Conservation (phyloP, 2,797 vertebrate genomes). For the Acanthopagrus latus region DNA sequence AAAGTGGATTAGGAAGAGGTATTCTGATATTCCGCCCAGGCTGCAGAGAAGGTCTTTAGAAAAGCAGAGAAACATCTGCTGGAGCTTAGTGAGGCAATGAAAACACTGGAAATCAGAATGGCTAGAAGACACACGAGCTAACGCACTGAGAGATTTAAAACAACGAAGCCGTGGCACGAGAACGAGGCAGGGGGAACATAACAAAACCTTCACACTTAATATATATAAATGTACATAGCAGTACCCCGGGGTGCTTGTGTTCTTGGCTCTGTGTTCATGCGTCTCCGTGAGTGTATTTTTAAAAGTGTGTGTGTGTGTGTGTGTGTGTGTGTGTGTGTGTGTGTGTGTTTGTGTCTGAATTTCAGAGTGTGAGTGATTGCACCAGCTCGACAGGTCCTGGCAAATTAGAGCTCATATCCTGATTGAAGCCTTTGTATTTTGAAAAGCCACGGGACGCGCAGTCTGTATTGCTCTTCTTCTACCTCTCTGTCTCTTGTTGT, state of each 20-base stretch:
- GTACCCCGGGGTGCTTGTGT: constrained; percentile 61
- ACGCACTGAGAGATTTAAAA: constrained; percentile 71
- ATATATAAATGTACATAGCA: constrained; percentile 46
- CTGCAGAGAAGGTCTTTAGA: constrained; percentile 83
- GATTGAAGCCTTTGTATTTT: constrained; percentile 73
- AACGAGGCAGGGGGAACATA: constrained; percentile 53
- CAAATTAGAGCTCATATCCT: constrained; percentile 71
- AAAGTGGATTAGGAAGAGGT: constrained; percentile 85
- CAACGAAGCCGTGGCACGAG: constrained; percentile 58
- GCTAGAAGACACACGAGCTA: constrained; percentile 68
- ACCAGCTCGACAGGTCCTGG: constrained; percentile 69
- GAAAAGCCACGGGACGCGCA: constrained; percentile 58
- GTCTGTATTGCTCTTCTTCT: constrained; percentile 51
- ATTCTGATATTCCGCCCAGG: constrained; percentile 83
- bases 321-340: constrained; percentile 31
- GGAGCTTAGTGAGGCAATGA: constrained; percentile 80
- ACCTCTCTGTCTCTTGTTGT: constrained; percentile 58
- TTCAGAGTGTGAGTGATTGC: constrained; percentile 48
- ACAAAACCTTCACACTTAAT: constrained; percentile 63
- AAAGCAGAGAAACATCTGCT: constrained; percentile 84
- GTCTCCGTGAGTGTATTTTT: constrained; percentile 58
- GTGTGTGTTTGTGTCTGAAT: constrained; percentile 14
- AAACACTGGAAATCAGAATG: constrained; percentile 72
- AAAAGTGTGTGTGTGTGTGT: constrained; percentile 33
- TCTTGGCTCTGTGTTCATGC: constrained; percentile 52